These are phyloP conservation scores for Aphrocallistes beatrix DNA, from an alignment of 37 sponge, comb jelly and placozoan genomes.

Conservation along the genomic window DNA sequence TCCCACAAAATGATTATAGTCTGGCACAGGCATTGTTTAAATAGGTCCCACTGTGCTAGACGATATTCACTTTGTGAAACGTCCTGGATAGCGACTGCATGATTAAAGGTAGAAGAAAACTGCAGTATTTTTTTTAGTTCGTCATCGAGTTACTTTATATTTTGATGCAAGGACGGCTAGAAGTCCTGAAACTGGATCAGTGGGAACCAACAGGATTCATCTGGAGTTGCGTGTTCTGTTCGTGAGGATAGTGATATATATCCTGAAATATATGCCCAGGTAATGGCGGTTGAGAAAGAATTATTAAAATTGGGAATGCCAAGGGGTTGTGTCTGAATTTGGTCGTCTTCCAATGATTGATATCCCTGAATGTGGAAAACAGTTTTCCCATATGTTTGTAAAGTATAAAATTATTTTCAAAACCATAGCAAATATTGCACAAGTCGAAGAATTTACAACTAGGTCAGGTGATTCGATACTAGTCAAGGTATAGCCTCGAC, in stretches of 20 bases:
- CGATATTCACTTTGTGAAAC: no score
- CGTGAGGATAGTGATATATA: neutral
- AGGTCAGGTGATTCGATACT: neutral
- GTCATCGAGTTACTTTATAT: neutral
- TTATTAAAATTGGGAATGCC: neutral
- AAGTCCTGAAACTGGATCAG: no score
- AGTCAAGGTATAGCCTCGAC: neutral
- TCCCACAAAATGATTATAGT: no score
- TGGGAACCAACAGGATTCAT: no score
- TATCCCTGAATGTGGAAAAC: neutral
- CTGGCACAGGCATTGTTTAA: no score
- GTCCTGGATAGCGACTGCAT: no score
- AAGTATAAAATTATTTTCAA: no score
- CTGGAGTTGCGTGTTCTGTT: neutral
- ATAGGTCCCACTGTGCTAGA: no score
- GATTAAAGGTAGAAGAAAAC: no score
- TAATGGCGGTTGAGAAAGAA: neutral
- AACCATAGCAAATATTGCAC: neutral
- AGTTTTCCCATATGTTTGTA: neutral
- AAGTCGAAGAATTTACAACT: neutral
- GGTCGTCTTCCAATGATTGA: neutral
- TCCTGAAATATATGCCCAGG: neutral
- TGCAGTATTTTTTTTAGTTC: neutral
- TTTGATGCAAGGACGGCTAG: neutral
- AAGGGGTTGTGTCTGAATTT: neutral